Conservation (phyloP, 2,888 invertebrate species). For the Nineta flava region DNA sequence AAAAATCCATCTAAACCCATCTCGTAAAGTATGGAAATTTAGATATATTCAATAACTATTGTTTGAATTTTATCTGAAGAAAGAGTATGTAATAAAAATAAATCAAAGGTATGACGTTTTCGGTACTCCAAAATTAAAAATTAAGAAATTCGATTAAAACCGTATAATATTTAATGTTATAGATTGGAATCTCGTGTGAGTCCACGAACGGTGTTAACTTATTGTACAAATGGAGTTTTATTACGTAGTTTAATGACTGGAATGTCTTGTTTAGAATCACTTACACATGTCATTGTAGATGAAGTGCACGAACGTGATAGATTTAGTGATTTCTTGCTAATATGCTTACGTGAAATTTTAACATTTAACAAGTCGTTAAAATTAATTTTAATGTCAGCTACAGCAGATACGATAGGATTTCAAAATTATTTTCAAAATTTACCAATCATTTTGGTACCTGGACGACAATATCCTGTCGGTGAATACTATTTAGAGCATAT, state of each 20-base stretch:
- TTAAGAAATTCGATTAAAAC: too few species aligned
- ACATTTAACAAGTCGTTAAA: slow-evolving; percentile 53
- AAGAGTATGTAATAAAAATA: too few species aligned
- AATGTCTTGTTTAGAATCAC: slow-evolving; percentile 44
- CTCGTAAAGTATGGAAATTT: too few species aligned
- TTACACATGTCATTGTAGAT: slow-evolving; percentile 81
- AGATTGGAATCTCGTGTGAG: slow-evolving; percentile 73
- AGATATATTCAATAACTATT: too few species aligned
- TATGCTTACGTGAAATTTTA: slow-evolving; percentile 64
- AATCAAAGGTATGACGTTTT: too few species aligned
- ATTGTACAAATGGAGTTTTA: slow-evolving; percentile 84
- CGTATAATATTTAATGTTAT: slow-evolving; percentile 29
- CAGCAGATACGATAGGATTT: slow-evolving; percentile 71
- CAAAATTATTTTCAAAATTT: slow-evolving; percentile 70
- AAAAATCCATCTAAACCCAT: too few species aligned
- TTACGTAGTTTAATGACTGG: slow-evolving; percentile 76
- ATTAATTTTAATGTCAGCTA: slow-evolving; percentile 89
- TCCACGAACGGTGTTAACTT: slow-evolving; percentile 65
- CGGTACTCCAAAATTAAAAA: too few species aligned
- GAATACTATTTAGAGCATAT: slow-evolving; percentile 69
- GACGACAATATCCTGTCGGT: slow-evolving; percentile 57
- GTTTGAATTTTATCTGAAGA: too few species aligned
- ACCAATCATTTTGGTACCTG: slow-evolving; percentile 61
- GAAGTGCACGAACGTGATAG: slow-evolving; percentile 93
- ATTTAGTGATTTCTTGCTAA: slow-evolving; percentile 82